Evolutionary conservation across 1,140 invertebrate species (phyloP), one percentile per base, ranked within the genome.

Genomic region (Eufriesea mexicana): DNA sequence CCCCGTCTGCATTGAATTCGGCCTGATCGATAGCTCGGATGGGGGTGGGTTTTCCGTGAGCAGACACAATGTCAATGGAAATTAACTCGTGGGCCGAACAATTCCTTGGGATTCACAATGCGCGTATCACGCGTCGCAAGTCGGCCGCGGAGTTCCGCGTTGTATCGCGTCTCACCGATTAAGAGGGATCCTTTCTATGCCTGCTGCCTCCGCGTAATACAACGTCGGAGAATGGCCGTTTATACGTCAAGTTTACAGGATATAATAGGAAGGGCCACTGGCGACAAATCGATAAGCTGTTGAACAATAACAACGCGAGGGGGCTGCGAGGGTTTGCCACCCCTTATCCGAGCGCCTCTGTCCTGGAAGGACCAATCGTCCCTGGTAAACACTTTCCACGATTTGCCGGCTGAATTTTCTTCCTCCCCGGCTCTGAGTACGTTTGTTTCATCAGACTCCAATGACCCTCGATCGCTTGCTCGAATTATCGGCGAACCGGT

Each of bases 221-320:
- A 73, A 35, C 71, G 20, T 35, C 28, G 47, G 72, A 75, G 55
- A 75, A 59, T 61, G n/a, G 42, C 42, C 57, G 73, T 62, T 75
- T 62, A 49, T 62, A 62, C 73, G 73, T 61, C 42, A 62, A 62
- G 57, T 62, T 75, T 75, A 49, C 42, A 35, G 59, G 35, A 75
- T 75, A 62, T 75, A 75, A 75, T 62, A 25, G 73, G 18, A 49
- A 57, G 45, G 73, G 25, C 55, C n/a, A 75, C 57, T 75, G 59
- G 45, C 59, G 73, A 62, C 73, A 62, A 75, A 75, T 62, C 73
- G 73, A 75, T 62, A 75, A 75, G 45, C 57, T 49, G 57, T 75
- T 23, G n/a, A 62, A 28, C 55, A 75, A 75, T 75, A 75, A 61
- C 72, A 74, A 74, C 72, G 57, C 73, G 45, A 25, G 54, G 35